These are phyloP conservation scores for Grallaria varia DNA, from an alignment of 2,113 vertebrate genomes.

Conservation along the genomic window DNA sequence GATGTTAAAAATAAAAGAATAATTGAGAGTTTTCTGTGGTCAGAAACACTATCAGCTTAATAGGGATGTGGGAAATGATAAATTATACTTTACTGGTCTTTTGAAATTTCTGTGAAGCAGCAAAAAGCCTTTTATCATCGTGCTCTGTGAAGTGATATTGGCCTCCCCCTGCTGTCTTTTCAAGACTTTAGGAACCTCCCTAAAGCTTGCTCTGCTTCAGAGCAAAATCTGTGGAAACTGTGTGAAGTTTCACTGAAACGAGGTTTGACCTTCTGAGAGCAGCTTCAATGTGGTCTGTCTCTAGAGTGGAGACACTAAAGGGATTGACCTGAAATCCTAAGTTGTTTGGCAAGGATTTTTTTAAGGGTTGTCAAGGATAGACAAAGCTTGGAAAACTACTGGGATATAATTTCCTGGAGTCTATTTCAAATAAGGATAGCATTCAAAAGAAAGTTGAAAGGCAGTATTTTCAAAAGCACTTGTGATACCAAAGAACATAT, in stretches of 20 bases:
- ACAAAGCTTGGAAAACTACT: neutral
- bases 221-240: neutral
- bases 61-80: neutral
- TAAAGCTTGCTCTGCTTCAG: neutral
- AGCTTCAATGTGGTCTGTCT: neutral
- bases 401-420: neutral
- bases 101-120: neutral
- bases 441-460: conserved; percentile 21
- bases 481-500: neutral
- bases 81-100: neutral
- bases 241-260: neutral
- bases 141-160: neutral
- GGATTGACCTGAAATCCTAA: neutral
- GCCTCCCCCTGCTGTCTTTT: neutral
- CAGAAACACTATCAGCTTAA: neutral
- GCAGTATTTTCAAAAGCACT: conserved; percentile 6
- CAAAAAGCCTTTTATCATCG: neutral
- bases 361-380: neutral
- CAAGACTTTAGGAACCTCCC: neutral
- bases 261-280: neutral
- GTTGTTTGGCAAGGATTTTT: neutral
- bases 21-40: neutral
- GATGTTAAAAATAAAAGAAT: neutral
- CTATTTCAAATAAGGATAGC: neutral
- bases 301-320: neutral